Base-by-base conservation (phyloP, 2,113 vertebrate genomes). In the Anseranas semipalmata region DNA sequence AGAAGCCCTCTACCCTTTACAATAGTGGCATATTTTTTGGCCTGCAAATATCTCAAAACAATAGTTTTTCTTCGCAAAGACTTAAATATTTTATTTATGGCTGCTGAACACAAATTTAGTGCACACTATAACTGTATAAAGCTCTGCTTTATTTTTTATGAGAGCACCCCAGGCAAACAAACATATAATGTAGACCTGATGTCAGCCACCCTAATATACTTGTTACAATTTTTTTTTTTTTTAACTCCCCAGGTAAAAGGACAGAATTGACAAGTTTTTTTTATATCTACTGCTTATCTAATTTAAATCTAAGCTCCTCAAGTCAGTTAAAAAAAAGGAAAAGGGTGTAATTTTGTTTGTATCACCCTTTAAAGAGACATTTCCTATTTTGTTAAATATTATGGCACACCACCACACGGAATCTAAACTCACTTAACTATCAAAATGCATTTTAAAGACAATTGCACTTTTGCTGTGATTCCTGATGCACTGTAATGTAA, bases 141-240 rank as follows among this genome's bases (percentile, higher is more conserved):
- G 70, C 76, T 97, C 87, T 92, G 81, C 35, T 89, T 96, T 96
- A 94, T 96, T 98, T 96, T 97, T 97, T 94, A 97, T 93, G 91
- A 97, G 75, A 96, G 88, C 90, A 96, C 95, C 89, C 85, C 90
- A 97, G 94, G 92, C 95, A 98, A 95, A 97, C 78, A 93, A 96
- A 95, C 68, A 79, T 77, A 67, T 59, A 96, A 91, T 52, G 84
- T 53, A 97, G 89, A 95, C 84, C 87, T 89, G 95, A 95, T 94
- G 85, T 95, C 96, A 96, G 96, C 68, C 82, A 97, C 95, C 89
- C 95, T 96, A 97, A 97, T 84, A 95, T 90, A 97, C 74, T 87
- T 75, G 58, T 85, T 95, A 93, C 0, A 0, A 67, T 83, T 80
- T 65, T 53, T 65, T 79, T 91, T 91, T 89, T 65, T 87, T 78